Conservation (phyloP, 2,888 invertebrate genomes). For the Caenorhabditis macrosperma region DNA sequence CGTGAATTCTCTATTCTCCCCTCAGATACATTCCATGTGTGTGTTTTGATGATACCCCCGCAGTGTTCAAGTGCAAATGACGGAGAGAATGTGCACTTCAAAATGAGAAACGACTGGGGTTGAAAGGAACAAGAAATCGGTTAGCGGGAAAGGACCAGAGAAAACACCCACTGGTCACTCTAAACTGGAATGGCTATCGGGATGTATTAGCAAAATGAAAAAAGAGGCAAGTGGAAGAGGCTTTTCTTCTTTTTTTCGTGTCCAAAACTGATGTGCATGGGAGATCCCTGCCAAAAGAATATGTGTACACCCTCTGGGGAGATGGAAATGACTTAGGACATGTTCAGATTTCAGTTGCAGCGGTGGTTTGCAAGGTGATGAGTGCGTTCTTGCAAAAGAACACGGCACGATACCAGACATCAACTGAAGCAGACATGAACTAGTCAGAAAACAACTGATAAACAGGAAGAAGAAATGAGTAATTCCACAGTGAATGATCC, state of each 20-base stretch:
- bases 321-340: slow-evolving; percentile 45
- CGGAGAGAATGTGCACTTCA: slow-evolving; percentile 48
- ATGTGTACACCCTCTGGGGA: slow-evolving; percentile 27
- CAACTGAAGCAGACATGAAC: no score
- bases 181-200: slow-evolving; percentile 32
- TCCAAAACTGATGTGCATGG: slow-evolving; percentile 37
- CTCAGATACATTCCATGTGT: no score
- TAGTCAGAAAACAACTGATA: no score
- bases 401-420: no score
- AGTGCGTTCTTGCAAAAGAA: no score
- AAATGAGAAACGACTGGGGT: no score
- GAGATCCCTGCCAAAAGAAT: slow-evolving; percentile 34
- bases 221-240: slow-evolving; percentile 25
- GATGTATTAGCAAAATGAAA: slow-evolving; percentile 56
- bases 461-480: no score
- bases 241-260: slow-evolving; percentile 7
- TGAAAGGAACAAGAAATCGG: background rate
- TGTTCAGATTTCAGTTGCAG: slow-evolving; percentile 42
- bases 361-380: background rate
- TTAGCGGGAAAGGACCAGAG: background rate
- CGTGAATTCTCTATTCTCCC: background rate
- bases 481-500: no score
- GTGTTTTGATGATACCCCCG: slow-evolving; percentile 30
- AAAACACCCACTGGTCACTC: slow-evolving; percentile 38
- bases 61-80: slow-evolving; percentile 48